Evolutionary conservation across 2,797 vertebrate genomes (phyloP), one percentile per base, ranked within the genome.

Genomic region (Gallinago nigripennis): DNA sequence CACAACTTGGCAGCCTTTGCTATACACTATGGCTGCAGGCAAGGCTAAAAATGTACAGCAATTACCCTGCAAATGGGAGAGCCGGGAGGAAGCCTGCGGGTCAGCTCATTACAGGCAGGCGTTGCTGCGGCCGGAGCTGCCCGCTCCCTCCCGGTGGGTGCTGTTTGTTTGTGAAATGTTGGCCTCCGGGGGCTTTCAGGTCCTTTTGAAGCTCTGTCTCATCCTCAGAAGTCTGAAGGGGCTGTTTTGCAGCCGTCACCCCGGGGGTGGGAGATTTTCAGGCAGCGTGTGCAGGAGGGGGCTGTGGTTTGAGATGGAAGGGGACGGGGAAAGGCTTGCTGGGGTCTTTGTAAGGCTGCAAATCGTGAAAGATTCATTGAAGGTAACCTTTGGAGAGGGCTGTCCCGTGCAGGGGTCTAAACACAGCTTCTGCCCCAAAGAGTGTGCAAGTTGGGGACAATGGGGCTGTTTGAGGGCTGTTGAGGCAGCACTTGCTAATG

Each of bases 211-310:
- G 80, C 66, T 86, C 31, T 13, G 16, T 14, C 1, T 77, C 33
- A 37, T 63, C 54, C 69, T 91, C 65, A 30, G 1, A 78, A 87
- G 54, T 41, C 61, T 24, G 19, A 53, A 89, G 51, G 46, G 1
- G 11, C 65, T 35, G 28, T 9, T 93, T 82, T 83, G 69, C 82
- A 91, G 69, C 17, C 1, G 0, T 70, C 3, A 1, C 27, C 33
- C 19, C 39, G 3, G n/a, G n/a, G 48, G 76, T 78, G 33, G 56
- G 54, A 91, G 90, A 4, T 66, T 11, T n/a, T n/a, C 45, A 37
- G 30, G 30, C 30, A 33, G 6, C 0, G 1, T 0, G 6, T 0
- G 1, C 0, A 8, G 16, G 16, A 2, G 0, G 60, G 56, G 51
- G 18, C 51, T 27, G 69, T 20, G 15, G 21, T 46, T 87, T 85